These are phyloP conservation scores for Pachyseris speciosa DNA, from an alignment of 64 coral and sea anemone genomes.

Conservation along the genomic window DNA sequence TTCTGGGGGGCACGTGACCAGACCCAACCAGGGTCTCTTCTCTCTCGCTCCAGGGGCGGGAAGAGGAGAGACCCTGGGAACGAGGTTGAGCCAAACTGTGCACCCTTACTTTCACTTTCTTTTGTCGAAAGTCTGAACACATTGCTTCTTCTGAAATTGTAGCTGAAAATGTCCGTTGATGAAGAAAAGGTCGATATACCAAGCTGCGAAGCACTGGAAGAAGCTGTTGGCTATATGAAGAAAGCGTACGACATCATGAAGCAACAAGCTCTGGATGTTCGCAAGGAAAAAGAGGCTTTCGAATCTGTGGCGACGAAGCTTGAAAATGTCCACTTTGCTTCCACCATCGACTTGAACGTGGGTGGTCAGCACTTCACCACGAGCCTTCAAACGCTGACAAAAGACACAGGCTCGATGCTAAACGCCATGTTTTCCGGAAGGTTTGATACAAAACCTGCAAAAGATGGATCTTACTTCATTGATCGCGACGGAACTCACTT, in stretches of 20 bases:
- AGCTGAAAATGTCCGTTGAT: neutral
- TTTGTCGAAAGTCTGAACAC: neutral
- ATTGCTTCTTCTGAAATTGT: neutral
- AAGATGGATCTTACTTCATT: slow-evolving; percentile 33
- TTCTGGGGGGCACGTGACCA: too few relatives aligned
- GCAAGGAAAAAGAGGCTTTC: slow-evolving; percentile 50
- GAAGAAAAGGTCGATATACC: neutral
- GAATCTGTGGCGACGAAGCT: slow-evolving; percentile 48
- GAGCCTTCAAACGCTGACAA: slow-evolving; percentile 17
- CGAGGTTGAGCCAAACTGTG: too few relatives aligned
- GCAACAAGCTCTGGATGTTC: slow-evolving; percentile 31
- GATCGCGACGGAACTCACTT: slow-evolving; percentile 49
- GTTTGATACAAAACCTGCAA: neutral
- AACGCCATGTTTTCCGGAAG: slow-evolving; percentile 27
- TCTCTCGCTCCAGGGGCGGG: too few relatives aligned
- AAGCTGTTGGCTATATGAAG: neutral
- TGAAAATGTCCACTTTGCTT: slow-evolving; percentile 1
- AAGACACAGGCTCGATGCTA: slow-evolving; percentile 28
- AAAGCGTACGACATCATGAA: slow-evolving; percentile 52
- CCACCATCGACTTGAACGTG: slow-evolving; percentile 19
- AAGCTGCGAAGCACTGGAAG: neutral
- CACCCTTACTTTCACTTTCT: neutral
- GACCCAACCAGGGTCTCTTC: too few relatives aligned
- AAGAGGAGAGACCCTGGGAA: too few relatives aligned
- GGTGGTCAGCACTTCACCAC: slow-evolving; percentile 37